A percentile compares a stretch with the other conserved stretches of the same genome.
phyloP scores from a whole-genome alignment of 2,113 vertebrate genomes.

The Chelonoidis abingdonii region DNA sequence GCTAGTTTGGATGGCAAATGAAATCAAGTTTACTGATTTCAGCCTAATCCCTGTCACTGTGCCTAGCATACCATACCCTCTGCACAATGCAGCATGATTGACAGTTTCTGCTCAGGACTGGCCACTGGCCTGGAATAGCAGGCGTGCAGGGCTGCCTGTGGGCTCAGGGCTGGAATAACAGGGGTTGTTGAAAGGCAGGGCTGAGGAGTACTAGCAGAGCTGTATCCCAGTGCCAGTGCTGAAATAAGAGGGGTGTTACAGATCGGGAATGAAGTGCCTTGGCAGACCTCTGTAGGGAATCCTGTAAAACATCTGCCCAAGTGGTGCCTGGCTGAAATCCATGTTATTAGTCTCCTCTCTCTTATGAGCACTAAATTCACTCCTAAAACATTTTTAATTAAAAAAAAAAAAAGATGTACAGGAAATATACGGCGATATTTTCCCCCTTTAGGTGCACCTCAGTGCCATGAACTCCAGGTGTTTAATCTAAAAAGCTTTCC shows the following conservation, averaged over 20 bases:
- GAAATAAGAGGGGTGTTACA: neutral
- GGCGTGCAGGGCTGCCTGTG: neutral
- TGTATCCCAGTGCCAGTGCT: neutral
- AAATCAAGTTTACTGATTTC: neutral
- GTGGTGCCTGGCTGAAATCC: neutral
- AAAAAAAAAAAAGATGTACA: neutral
- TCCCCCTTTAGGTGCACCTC: neutral
- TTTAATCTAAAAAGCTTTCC: neutral
- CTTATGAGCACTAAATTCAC: neutral
- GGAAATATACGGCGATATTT: neutral
- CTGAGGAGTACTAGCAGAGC: neutral
- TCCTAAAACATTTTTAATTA: neutral
- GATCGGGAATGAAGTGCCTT: neutral
- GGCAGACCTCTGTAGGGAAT: neutral
- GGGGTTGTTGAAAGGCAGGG: neutral
- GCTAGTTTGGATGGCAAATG: neutral
- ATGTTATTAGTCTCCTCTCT: neutral
- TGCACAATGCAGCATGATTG: neutral
- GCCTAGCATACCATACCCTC: rapidly evolving
- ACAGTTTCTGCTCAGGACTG: neutral
- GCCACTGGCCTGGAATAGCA: rapidly evolving
- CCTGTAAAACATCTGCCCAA: neutral
- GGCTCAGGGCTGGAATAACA: neutral
- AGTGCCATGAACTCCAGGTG: neutral
- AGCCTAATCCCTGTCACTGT: neutral